Percentiles rank a stretch among this genome's conserved stretches.
These are phyloP conservation scores for Phenganax subtilis DNA, from an alignment of 92 coral and sea anemone species.

Conservation along the genomic window DNA sequence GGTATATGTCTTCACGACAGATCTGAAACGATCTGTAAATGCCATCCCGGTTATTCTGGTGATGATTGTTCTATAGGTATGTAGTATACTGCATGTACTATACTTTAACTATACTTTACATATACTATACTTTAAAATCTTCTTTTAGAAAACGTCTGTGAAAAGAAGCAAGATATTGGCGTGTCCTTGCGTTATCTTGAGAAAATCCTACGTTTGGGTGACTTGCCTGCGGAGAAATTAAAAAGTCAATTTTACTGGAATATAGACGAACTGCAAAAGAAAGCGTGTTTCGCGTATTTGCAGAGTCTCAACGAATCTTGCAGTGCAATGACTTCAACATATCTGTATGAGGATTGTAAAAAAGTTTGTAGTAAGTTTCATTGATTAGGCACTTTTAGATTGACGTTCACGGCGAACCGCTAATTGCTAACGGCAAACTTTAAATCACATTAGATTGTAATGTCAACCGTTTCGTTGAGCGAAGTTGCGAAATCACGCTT, in stretches of 20 bases:
- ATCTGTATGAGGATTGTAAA: constrained; percentile 56
- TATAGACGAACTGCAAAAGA: constrained; percentile 47
- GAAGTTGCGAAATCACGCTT: too few species aligned
- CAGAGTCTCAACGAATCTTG: constrained; percentile 47
- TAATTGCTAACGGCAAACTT: too few species aligned
- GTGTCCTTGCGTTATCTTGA: constrained; percentile 49
- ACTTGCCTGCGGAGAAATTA: neutral
- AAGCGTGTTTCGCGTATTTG: constrained; percentile 61
- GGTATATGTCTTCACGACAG: constrained; percentile 44
- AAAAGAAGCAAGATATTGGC: constrained; percentile 50
- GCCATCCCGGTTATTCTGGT: constrained; percentile 48
- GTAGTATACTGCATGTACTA: neutral
- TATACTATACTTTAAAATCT: neutral
- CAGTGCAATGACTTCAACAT: constrained; percentile 34
- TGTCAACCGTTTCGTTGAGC: too few species aligned
- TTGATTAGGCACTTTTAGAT: too few species aligned
- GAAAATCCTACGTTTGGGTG: constrained; percentile 23
- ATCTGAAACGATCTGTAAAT: constrained; percentile 13
- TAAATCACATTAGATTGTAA: too few species aligned
- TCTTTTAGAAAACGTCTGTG: constrained; percentile 55
- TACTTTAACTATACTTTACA: neutral
- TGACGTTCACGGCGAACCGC: too few species aligned
- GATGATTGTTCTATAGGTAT: constrained; percentile 45
- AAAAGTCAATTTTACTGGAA: constrained; percentile 39
- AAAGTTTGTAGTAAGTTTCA: constrained; percentile 68